These are phyloP conservation scores for Criorhina ranunculi DNA, from an alignment of 2,888 invertebrate species.

Conservation along the genomic window DNA sequence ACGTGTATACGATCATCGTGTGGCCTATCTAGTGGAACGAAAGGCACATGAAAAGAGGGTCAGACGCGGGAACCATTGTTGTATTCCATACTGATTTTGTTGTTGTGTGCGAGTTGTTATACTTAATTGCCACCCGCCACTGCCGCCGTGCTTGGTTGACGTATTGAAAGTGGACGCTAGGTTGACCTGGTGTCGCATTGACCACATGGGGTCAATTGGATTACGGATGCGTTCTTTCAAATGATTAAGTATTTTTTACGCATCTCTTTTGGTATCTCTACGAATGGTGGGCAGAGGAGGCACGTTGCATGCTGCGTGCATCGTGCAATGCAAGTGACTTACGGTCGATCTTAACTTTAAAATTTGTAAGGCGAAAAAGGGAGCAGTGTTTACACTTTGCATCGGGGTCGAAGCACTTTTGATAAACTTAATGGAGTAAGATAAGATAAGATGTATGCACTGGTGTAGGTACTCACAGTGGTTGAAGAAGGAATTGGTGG, in stretches of 20 bases:
- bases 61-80: conserved; percentile 52
- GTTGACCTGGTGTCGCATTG: conserved; percentile 55
- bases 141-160: conserved; percentile 2
- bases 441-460: conserved; percentile 62
- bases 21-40: conserved; percentile 70
- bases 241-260: conserved; percentile 20
- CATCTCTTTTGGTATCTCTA: conserved; percentile 20
- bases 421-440: conserved; percentile 58
- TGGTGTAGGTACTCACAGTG: conserved; percentile 5
- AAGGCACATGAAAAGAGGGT: conserved; percentile 29
- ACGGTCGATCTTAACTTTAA: conserved; percentile 67
- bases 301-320: conserved; percentile 25
- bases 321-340: neutral
- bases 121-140: conserved; percentile 25
- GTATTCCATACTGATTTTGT: conserved; percentile 26
- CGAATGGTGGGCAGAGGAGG: conserved; percentile 13
- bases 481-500: neutral
- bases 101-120: conserved; percentile 43
- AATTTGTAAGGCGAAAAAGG: conserved; percentile 53
- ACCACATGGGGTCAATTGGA: conserved; percentile 51
- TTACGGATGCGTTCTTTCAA: conserved; percentile 28
- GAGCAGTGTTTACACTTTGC: conserved; percentile 23
- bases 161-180: conserved; percentile 30
- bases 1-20: conserved; percentile 33
- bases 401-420: conserved; percentile 65